phyloP scores from a whole-genome alignment of 2,113 vertebrate genomes.

The Xiphophorus couchianus region DNA sequence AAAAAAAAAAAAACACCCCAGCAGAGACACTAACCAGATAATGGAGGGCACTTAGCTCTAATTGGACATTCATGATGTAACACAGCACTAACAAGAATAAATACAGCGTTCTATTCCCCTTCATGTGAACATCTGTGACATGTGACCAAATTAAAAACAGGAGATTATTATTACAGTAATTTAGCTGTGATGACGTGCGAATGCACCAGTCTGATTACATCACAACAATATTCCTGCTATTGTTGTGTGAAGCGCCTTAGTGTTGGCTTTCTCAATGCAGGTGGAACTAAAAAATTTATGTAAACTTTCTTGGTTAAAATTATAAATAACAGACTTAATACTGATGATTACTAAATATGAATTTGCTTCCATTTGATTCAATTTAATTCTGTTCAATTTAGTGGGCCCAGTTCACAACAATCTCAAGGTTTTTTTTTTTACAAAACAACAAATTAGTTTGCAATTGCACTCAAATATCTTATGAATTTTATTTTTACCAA shows the following conservation, averaged over 20 bases:
- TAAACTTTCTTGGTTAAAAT: not conserved
- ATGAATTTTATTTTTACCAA: too few relatives aligned
- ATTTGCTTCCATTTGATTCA: not conserved
- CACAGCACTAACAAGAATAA: slow-evolving; percentile 17
- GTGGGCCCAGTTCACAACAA: not conserved
- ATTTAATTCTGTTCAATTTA: not conserved
- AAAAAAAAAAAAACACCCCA: slow-evolving; percentile 36
- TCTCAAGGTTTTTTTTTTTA: not conserved
- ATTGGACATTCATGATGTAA: slow-evolving; percentile 50
- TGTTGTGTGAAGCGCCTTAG: not conserved
- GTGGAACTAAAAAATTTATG: not conserved
- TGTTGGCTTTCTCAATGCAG: not conserved
- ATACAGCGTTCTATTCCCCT: not conserved
- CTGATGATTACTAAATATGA: not conserved
- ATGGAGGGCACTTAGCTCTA: slow-evolving; percentile 57
- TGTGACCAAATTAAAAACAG: not conserved
- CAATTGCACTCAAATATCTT: too few relatives aligned
- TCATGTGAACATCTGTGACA: not conserved
- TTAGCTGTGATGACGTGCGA: too few relatives aligned
- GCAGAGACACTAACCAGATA: slow-evolving; percentile 51
- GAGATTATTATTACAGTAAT: not conserved
- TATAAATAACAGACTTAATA: not conserved
- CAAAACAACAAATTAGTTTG: too few relatives aligned
- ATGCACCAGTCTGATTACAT: not conserved
- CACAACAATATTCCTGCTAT: not conserved